Percentiles rank a stretch among this genome's conserved stretches.
phyloP scores from a whole-genome alignment of 2,797 vertebrate genomes.

The Nannoperca australis region DNA sequence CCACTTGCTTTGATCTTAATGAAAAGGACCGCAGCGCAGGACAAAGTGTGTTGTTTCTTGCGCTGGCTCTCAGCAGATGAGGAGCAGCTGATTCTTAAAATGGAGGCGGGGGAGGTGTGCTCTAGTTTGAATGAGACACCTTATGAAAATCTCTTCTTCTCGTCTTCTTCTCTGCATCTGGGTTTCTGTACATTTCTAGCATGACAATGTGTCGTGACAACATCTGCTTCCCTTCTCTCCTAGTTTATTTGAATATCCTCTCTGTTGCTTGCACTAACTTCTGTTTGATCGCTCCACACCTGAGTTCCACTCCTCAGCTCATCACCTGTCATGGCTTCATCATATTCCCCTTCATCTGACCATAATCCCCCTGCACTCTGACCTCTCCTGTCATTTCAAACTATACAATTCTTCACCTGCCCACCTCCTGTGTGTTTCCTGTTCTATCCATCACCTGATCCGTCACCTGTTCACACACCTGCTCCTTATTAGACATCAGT shows the following conservation, averaged over 20 bases:
- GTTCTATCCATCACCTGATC: not conserved
- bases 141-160: not conserved
- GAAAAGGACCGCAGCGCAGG: not conserved
- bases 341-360: not conserved
- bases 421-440: not conserved
- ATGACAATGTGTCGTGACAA: not conserved
- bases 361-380: not conserved
- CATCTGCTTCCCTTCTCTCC: not conserved
- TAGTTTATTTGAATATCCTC: not conserved
- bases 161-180: too few species aligned
- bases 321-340: not conserved
- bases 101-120: not conserved
- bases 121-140: not conserved
- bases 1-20: not conserved
- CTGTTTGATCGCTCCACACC: too few species aligned
- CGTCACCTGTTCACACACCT: not conserved
- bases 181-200: not conserved
- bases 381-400: not conserved
- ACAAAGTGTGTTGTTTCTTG: not conserved
- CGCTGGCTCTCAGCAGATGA: conserved; percentile 1
- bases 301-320: too few species aligned
- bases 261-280: not conserved
- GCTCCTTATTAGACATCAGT: not conserved
- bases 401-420: not conserved
- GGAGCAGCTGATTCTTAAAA: conserved; percentile 13